These are phyloP conservation scores for Pimpla rufipes DNA, from an alignment of 2,888 invertebrate species.

Conservation along the genomic window DNA sequence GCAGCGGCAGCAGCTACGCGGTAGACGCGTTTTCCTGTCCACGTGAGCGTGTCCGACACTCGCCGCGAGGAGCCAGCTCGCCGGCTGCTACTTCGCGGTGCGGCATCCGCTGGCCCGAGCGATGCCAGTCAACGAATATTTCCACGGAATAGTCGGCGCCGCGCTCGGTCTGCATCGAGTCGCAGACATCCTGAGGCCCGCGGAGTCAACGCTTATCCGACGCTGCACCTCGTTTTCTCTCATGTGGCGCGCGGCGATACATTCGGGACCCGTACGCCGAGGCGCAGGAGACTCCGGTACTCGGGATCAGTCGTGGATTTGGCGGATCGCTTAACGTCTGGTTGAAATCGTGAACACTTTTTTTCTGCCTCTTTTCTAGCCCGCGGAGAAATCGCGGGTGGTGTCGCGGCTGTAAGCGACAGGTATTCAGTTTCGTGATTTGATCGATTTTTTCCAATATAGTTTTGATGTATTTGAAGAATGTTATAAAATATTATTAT, in stretches of 20 bases:
- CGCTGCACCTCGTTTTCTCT: constrained; percentile 48
- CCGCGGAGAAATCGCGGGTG: too few relatives aligned
- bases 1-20: constrained; percentile 27
- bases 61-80: constrained; percentile 22
- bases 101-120: constrained; percentile 1
- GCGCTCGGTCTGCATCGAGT: neutral
- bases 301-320: too few relatives aligned
- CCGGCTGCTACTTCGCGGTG: constrained; percentile 23
- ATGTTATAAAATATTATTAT: too few relatives aligned
- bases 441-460: too few relatives aligned
- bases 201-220: constrained; percentile 42
- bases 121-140: constrained; percentile 59
- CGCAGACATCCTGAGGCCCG: constrained; percentile 51
- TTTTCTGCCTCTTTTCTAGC: too few relatives aligned
- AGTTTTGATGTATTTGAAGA: too few relatives aligned
- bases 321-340: too few relatives aligned
- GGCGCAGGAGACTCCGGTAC: too few relatives aligned
- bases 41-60: constrained; percentile 68
- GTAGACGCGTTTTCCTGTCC: constrained; percentile 64
- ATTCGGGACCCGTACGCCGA: too few relatives aligned
- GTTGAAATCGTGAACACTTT: too few relatives aligned
- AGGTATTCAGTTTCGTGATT: too few relatives aligned
- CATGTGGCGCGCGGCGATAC: constrained; percentile 57
- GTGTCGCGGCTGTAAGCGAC: too few relatives aligned
- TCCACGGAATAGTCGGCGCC: constrained; percentile 43